These are phyloP conservation scores for Podocnemis expansa DNA, from an alignment of 2,113 vertebrate species.

Conservation along the genomic window DNA sequence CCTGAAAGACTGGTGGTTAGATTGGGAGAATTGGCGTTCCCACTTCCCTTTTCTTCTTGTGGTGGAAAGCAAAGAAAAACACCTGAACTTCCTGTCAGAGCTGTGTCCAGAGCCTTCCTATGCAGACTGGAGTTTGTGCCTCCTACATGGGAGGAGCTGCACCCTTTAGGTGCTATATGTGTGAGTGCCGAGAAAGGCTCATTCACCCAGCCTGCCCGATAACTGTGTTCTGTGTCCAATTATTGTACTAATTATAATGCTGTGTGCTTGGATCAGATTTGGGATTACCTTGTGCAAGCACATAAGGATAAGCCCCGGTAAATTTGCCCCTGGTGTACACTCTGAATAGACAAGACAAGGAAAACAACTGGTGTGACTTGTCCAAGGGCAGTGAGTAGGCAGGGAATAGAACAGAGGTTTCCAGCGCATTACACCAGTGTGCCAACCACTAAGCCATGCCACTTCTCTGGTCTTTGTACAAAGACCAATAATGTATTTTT, in stretches of 20 bases:
- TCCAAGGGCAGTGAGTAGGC: background rate
- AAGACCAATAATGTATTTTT: background rate
- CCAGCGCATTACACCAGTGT: background rate
- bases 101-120: background rate
- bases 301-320: background rate
- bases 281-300: background rate
- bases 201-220: background rate
- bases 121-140: background rate
- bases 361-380: background rate
- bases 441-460: fast-evolving
- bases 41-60: fast-evolving
- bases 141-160: no score
- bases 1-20: background rate
- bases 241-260: background rate
- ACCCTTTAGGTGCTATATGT: background rate
- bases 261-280: background rate
- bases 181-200: background rate
- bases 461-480: background rate
- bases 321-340: background rate
- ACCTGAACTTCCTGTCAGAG: background rate
- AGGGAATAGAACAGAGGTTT: background rate
- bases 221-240: background rate
- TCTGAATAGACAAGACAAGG: background rate
- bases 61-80: background rate
- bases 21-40: background rate